Percentiles rank a stretch among this genome's conserved stretches.
Evolutionary conservation across 2,797 vertebrate genomes (phyloP).

Genomic region (Ficedula albicollis): DNA sequence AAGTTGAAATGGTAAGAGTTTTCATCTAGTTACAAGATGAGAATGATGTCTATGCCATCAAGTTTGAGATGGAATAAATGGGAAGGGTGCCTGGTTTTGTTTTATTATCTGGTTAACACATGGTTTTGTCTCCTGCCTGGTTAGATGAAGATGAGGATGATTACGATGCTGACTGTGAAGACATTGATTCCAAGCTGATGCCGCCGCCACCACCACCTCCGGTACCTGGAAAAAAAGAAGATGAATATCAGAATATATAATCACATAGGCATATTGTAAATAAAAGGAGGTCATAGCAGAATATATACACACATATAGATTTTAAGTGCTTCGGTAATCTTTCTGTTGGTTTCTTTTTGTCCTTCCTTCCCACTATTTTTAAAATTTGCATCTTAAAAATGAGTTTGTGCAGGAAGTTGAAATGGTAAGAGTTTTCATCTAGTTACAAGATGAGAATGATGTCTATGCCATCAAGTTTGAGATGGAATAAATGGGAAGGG

Average conservation of each 20-base stretch:
- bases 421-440: neutral
- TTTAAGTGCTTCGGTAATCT: neutral
- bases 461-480: neutral
- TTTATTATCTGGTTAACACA: too few species aligned
- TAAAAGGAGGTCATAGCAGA: neutral
- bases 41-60: neutral
- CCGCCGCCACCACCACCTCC: too few species aligned
- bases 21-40: neutral
- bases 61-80: neutral
- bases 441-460: neutral
- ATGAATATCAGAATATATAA: neutral
- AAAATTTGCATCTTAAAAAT: neutral
- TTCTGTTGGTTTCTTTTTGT: neutral
- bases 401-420: neutral
- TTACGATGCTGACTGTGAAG: too few species aligned
- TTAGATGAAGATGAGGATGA: too few species aligned
- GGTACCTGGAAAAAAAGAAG: too few species aligned
- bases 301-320: neutral
- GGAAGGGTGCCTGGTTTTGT: too few species aligned
- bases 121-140: too few species aligned
- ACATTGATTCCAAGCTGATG: too few species aligned
- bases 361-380: neutral
- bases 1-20: neutral
- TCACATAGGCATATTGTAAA: neutral
- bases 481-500: neutral